Evolutionary conservation across 30 jellyfish, hydroid and myxozoan genomes (phyloP).

Genomic region (Cassiopea xamachana): DNA sequence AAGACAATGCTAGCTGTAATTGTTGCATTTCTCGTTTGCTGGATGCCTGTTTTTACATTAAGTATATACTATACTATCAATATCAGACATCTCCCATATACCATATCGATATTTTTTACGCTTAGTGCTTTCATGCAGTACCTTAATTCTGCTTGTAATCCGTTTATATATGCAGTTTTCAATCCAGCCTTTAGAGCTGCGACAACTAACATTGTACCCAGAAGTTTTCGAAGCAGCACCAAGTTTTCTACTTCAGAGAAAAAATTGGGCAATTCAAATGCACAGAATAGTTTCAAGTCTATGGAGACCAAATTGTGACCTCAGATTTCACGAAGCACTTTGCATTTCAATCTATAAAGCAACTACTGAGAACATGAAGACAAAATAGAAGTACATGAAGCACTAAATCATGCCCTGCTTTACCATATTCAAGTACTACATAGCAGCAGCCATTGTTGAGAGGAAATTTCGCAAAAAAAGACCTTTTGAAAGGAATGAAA

Average conservation of each 20-base stretch:
- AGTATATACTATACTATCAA: background rate
- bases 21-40: background rate
- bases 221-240: background rate
- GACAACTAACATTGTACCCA: background rate
- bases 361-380: no score
- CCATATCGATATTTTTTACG: background rate
- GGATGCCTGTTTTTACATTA: background rate
- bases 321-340: background rate
- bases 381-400: no score
- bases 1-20: background rate
- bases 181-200: constrained; percentile 3
- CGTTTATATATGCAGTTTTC: constrained; percentile 26
- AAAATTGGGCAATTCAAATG: background rate
- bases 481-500: no score
- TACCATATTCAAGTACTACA: no score
- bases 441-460: no score
- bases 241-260: background rate
- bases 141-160: constrained; percentile 39
- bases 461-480: no score
- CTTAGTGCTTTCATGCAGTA: constrained; percentile 1
- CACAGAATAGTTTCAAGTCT: no score
- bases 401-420: no score
- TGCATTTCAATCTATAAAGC: no score
- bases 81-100: background rate
- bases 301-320: background rate